A percentile compares a stretch with the other conserved stretches of the same genome.
Evolutionary conservation across 2,888 invertebrate species (phyloP).

Genomic region (Nowickia ferox): DNA sequence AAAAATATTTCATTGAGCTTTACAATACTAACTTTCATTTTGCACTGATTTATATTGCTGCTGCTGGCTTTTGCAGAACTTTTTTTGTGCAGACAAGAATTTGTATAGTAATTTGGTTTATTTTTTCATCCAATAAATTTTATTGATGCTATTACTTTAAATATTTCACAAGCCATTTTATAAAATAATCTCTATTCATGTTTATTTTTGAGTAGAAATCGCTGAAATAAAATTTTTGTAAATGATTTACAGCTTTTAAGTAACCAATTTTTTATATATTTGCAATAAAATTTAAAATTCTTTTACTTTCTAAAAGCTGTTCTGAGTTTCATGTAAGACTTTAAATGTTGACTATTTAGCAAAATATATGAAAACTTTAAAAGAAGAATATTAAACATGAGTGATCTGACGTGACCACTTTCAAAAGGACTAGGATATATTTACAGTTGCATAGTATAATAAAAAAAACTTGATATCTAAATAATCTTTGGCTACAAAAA

Average conservation of each 20-base stretch:
- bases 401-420: too few species aligned
- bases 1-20: conserved; percentile 57
- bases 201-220: background rate
- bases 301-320: too few species aligned
- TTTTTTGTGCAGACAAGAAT: background rate
- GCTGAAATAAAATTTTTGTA: background rate
- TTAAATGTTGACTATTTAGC: too few species aligned
- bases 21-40: conserved; percentile 48
- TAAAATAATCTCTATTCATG: background rate
- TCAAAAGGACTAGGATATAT: too few species aligned
- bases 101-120: conserved; percentile 20
- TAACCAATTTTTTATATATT: background rate
- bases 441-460: too few species aligned
- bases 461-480: too few species aligned
- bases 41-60: conserved; percentile 16
- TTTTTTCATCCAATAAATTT: background rate
- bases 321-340: too few species aligned
- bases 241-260: background rate
- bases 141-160: conserved; percentile 59
- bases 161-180: conserved; percentile 24
- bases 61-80: background rate
- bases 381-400: too few species aligned
- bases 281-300: too few species aligned
- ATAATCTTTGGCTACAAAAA: too few species aligned
- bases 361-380: too few species aligned